Conservation (phyloP, 2,797 vertebrate species). For the Paedocypris micromegethes region DNA sequence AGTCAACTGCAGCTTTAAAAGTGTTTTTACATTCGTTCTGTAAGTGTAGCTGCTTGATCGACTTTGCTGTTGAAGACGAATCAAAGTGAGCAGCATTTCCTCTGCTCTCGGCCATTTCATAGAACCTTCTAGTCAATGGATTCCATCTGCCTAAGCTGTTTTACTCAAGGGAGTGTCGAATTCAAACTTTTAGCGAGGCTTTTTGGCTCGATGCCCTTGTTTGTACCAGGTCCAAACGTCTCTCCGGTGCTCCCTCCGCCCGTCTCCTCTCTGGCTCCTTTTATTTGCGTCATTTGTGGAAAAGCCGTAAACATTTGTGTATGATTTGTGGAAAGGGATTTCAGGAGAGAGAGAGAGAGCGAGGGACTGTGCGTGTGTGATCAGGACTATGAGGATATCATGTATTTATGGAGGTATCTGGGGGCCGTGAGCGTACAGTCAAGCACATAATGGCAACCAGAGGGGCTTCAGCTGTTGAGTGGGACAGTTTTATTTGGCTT, state of each 20-base stretch:
- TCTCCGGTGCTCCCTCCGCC: conserved; percentile 35
- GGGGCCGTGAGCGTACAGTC: conserved; percentile 18
- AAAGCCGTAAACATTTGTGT: conserved; percentile 67
- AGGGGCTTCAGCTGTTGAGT: conserved; percentile 19
- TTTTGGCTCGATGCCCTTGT: conserved; percentile 41
- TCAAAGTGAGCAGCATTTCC: conserved; percentile 27
- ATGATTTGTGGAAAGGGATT: conserved; percentile 58
- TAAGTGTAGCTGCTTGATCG: no score
- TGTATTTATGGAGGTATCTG: conserved; percentile 38
- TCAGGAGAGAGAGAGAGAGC: conserved; percentile 11
- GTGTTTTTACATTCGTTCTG: background rate
- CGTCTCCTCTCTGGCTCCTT: conserved; percentile 41
- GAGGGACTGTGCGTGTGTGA: conserved; percentile 12
- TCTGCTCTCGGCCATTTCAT: conserved; percentile 52
- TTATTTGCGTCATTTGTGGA: conserved; percentile 69
- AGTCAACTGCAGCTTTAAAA: background rate
- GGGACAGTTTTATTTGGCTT: conserved; percentile 23
- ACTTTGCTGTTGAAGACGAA: background rate
- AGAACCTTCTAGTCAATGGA: conserved; percentile 60
- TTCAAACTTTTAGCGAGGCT: conserved; percentile 46
- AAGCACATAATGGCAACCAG: conserved; percentile 23
- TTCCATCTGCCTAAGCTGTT: conserved; percentile 65
- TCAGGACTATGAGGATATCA: conserved; percentile 19
- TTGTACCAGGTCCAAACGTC: conserved; percentile 44
- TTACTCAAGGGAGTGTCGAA: conserved; percentile 54